phyloP scores from a whole-genome alignment of 2,113 vertebrate species.

The Axis porcinus region DNA sequence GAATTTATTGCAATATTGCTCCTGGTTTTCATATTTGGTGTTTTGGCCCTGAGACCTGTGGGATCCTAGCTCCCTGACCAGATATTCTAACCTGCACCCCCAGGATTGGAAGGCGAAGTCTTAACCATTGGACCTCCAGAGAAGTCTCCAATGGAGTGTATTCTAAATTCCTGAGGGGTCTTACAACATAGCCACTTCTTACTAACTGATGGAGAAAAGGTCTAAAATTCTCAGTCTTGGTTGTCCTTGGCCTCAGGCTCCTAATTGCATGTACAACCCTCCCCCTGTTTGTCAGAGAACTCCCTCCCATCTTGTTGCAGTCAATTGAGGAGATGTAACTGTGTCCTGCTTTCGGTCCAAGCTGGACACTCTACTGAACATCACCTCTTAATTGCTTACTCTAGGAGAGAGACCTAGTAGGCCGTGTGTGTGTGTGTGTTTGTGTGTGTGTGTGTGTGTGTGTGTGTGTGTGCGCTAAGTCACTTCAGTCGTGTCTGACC shows the following conservation, averaged over 20 bases:
- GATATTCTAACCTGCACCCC: neutral
- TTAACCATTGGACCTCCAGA: neutral
- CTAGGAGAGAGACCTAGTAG: neutral
- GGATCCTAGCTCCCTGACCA: neutral
- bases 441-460: neutral
- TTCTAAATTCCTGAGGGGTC: neutral
- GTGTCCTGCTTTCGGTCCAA: too few relatives aligned
- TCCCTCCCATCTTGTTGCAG: neutral
- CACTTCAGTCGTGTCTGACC: neutral
- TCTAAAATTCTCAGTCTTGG: neutral
- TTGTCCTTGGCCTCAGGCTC: neutral
- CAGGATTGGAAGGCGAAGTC: neutral
- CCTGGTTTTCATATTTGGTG: neutral
- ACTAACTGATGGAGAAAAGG: neutral
- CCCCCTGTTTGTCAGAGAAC: neutral
- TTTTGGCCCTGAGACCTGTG: neutral
- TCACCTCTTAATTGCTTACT: neutral
- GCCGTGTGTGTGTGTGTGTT: neutral
- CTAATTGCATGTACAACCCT: too few relatives aligned
- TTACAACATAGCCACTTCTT: neutral
- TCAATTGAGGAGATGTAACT: neutral
- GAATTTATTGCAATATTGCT: neutral
- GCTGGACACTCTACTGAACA: neutral
- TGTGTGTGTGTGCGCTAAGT: fast-evolving
- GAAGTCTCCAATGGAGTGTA: neutral